Conservation (phyloP, 2,888 invertebrate species). For the Sphaerophoria rueppellii region DNA sequence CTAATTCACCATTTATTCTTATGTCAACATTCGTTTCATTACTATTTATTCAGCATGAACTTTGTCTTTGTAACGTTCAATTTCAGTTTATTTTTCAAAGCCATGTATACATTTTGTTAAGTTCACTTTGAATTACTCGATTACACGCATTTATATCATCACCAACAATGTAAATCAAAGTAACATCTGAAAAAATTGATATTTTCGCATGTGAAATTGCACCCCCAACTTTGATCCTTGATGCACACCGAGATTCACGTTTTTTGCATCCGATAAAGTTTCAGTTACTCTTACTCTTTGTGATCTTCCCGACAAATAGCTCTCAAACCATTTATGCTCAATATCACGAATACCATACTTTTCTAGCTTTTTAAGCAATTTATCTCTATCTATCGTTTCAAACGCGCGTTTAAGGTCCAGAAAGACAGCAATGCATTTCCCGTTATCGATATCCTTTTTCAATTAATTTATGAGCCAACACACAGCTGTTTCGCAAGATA, state of each 20-base stretch:
- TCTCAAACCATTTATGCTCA: slow-evolving; percentile 2
- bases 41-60: background rate
- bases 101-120: background rate
- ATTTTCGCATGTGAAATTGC: background rate
- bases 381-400: background rate
- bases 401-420: background rate
- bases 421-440: background rate
- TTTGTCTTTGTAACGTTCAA: background rate
- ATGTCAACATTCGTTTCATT: background rate
- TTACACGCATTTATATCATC: background rate
- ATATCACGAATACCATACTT: slow-evolving; percentile 6
- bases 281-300: slow-evolving; percentile 1
- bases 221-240: slow-evolving; percentile 5
- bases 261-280: background rate
- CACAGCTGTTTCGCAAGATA: slow-evolving; percentile 1
- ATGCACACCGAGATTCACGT: background rate
- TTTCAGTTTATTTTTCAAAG: slow-evolving; percentile 12
- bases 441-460: slow-evolving; percentile 10
- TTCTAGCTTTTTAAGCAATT: background rate
- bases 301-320: background rate
- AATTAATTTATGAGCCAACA: slow-evolving; percentile 18
- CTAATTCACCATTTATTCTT: background rate
- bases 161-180: background rate
- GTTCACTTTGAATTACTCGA: background rate
- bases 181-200: slow-evolving; percentile 10